phyloP scores from a whole-genome alignment of 2,888 invertebrate genomes.

The Rotaria macrura region DNA sequence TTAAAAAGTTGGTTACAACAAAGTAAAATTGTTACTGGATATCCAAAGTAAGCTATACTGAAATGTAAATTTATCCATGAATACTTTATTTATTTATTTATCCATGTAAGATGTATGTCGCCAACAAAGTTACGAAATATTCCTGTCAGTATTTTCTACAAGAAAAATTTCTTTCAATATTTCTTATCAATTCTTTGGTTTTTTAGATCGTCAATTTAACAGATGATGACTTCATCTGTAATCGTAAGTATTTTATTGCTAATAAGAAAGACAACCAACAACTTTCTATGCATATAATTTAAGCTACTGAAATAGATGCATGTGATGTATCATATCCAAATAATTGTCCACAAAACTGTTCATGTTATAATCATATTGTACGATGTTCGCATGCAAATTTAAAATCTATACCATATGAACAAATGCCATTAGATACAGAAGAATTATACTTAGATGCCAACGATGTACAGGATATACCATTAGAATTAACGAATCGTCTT shows the following conservation, averaged over 20 bases:
- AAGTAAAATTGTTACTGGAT: conserved; percentile 63
- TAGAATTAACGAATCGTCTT: conserved; percentile 71
- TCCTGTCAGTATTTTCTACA: neutral
- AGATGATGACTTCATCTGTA: neutral
- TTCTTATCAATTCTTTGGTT: too few species aligned
- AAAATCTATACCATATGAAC: conserved; percentile 63
- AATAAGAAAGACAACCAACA: neutral
- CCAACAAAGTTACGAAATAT: conserved; percentile 12
- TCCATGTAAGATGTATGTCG: neutral
- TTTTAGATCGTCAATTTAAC: conserved; percentile 18
- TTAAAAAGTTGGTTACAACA: conserved; percentile 70
- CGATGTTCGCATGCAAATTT: conserved; percentile 74
- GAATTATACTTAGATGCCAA: conserved; percentile 90
- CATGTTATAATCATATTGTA: conserved; percentile 79
- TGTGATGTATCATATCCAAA: conserved; percentile 7
- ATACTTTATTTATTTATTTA: too few species aligned
- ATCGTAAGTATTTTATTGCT: neutral
- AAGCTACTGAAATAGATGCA: neutral
- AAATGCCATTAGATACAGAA: conserved; percentile 80
- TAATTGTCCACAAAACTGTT: conserved; percentile 71
- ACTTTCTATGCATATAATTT: neutral
- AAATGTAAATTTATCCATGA: too few species aligned
- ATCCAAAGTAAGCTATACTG: conserved; percentile 53
- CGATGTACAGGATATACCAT: conserved; percentile 71
- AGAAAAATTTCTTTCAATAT: neutral